Base-by-base conservation (phyloP, 2,113 vertebrate genomes). In the Danionella cerebrum region DNA sequence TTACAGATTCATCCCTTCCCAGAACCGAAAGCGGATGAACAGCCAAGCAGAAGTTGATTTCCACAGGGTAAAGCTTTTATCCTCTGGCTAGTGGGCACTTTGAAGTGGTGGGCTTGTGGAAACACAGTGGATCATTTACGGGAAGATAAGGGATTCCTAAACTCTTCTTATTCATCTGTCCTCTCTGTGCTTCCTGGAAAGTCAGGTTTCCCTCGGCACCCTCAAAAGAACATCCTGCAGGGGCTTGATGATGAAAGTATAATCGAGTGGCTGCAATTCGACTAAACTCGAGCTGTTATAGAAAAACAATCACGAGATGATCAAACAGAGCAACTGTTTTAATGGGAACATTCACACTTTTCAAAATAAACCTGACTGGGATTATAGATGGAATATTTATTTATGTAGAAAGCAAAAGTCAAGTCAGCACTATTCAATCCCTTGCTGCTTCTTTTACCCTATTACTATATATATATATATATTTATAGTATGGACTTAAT, bases 101-200 rank as follows among this genome's bases (percentile, higher is more conserved):
- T 78, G 69, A 74, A 72, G 76, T 60, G 69, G 68, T 31, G 25
- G 45, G 53, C 57, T 67, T 50, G 42, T 27, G 48, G 59, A 51
- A 36, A 63, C 68, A 65, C 50, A 29, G 29, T 69, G 70, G 42
- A 52, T 65, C 25, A 57, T 78, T 74, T 71, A 67, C 54, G 38
- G 45, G 65, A 71, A 74, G 69, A 78, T 78, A 78, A 78, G 64
- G 22, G 69, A 66, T 74, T 68, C 68, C 52, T 58, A 38, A 51
- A 21, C 31, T 39, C 16, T 42, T 59, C 35, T 50, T 54, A 33
- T 64, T 70, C 62, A 58, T 73, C 67, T 70, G 41, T 31, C 25
- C 29, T 51, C 45, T 42, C 35, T 47, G 16, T 55, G 58, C 16
- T 27, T 59, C 16, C 58, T 60, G 19, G 19, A 48, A 31, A 22